phyloP scores from a whole-genome alignment of 1,140 invertebrate genomes.

The Drosophila melanogaster region DNA sequence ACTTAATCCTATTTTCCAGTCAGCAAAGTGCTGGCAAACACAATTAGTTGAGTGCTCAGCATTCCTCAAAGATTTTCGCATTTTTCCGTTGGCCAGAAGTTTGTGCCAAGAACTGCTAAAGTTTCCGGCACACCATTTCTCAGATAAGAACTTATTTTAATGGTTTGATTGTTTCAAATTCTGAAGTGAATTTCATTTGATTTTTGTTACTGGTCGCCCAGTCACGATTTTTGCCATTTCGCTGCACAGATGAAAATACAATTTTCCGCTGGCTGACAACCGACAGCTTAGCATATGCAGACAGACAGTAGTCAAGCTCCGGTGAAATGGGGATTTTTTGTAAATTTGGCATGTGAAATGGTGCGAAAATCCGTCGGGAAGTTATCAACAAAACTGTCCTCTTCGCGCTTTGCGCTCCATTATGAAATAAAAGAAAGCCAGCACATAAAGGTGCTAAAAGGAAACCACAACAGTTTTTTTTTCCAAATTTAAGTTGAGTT shows the following conservation, averaged over 20 bases:
- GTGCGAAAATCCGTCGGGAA: conserved; percentile 48
- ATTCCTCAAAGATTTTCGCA: conserved; percentile 23
- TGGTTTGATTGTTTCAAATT: conserved; percentile 50
- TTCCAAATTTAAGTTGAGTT: conserved; percentile 28
- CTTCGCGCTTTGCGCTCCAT: conserved; percentile 18
- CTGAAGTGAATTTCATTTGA: conserved; percentile 26
- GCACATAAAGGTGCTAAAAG: conserved; percentile 18
- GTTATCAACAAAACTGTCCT: conserved; percentile 41
- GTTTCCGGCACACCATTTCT: conserved; percentile 17
- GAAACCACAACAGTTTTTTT: conserved; percentile 4
- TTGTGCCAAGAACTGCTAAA: conserved; percentile 16
- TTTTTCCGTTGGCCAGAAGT: conserved; percentile 5
- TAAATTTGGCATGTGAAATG: conserved; percentile 43
- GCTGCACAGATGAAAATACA: conserved; percentile 28
- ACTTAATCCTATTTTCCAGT: conserved; percentile 42
- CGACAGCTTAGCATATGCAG: conserved; percentile 43
- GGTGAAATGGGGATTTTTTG: conserved; percentile 9
- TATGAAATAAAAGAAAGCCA: conserved; percentile 9
- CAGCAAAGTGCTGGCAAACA: conserved; percentile 50
- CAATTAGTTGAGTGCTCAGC: conserved; percentile 53
- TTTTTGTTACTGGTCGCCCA: background rate
- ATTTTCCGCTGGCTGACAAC: conserved; percentile 37
- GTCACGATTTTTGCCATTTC: conserved; percentile 29
- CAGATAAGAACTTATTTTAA: conserved; percentile 37
- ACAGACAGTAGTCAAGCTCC: conserved; percentile 10